These are phyloP conservation scores for Scaptomyza flava DNA, from an alignment of 2,888 invertebrate genomes.

Conservation along the genomic window DNA sequence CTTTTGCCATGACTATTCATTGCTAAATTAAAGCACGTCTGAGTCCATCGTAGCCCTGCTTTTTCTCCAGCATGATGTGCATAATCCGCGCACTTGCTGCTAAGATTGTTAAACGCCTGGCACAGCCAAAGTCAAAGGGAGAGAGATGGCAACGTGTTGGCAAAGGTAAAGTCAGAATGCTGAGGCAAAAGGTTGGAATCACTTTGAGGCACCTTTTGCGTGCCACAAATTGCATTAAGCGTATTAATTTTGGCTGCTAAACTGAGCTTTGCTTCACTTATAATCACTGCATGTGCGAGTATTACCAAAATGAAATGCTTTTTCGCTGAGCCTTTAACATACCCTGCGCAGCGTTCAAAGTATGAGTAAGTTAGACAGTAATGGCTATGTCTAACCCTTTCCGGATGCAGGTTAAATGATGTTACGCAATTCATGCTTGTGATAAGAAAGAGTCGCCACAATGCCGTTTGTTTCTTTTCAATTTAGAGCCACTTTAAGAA, in stretches of 20 bases:
- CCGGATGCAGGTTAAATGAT: slow-evolving; percentile 1
- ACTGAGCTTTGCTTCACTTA: slow-evolving; percentile 29
- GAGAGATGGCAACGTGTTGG: not conserved
- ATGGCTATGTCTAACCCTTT: not conserved
- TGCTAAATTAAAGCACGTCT: slow-evolving; percentile 8
- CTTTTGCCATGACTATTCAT: slow-evolving; percentile 26
- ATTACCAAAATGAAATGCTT: not conserved
- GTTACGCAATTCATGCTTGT: slow-evolving; percentile 24
- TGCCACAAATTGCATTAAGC: slow-evolving; percentile 68
- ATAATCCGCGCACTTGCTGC: slow-evolving; percentile 35
- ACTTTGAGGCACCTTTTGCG: slow-evolving; percentile 56
- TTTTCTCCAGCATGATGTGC: slow-evolving; percentile 1
- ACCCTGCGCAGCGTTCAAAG: not conserved
- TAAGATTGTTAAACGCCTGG: slow-evolving; percentile 30
- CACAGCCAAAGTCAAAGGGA: not conserved
- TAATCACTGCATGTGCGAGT: slow-evolving; percentile 16
- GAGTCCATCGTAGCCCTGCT: slow-evolving; percentile 20
- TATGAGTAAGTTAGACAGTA: not conserved
- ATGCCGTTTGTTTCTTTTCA: slow-evolving; percentile 57
- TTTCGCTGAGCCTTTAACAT: not conserved
- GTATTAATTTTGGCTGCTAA: slow-evolving; percentile 59
- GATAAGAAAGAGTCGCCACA: slow-evolving; percentile 27
- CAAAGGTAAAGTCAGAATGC: slow-evolving; percentile 16
- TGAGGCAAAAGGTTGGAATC: slow-evolving; percentile 20
- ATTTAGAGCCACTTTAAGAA: slow-evolving; percentile 46